phyloP scores from a whole-genome alignment of 2,888 invertebrate genomes.

The Bugula neritina region DNA sequence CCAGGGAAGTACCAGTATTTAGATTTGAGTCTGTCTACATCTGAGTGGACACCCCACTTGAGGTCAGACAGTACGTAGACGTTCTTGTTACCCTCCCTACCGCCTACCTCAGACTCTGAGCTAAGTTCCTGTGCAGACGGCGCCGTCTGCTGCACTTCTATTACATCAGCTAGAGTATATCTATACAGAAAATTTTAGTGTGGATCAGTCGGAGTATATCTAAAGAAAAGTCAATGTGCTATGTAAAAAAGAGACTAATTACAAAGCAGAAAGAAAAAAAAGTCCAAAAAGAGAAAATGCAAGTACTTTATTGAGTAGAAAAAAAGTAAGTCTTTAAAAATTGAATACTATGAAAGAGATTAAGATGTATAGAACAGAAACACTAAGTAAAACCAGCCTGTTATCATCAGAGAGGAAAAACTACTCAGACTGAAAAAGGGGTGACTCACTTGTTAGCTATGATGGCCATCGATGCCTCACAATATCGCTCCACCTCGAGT shows the following conservation, averaged over 20 bases:
- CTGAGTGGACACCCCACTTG: constrained; percentile 80
- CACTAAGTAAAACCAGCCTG: constrained; percentile 83
- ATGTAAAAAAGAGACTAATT: too few species aligned
- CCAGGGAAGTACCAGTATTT: constrained; percentile 53
- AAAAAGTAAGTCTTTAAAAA: too few species aligned
- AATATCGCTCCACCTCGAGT: constrained; percentile 29
- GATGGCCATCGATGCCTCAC: constrained; percentile 24
- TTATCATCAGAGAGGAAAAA: too few species aligned
- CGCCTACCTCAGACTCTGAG: too few species aligned
- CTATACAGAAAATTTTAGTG: not conserved
- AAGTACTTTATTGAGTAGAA: too few species aligned
- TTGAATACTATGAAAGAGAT: too few species aligned
- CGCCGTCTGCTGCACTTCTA: not conserved
- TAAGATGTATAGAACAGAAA: too few species aligned
- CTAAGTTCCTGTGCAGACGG: not conserved
- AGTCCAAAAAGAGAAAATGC: too few species aligned
- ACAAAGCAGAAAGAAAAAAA: too few species aligned
- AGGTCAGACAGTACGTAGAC: constrained; percentile 74
- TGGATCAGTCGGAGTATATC: too few species aligned
- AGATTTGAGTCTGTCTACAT: constrained; percentile 67
- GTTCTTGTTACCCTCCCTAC: constrained; percentile 17
- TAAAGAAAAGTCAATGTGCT: too few species aligned
- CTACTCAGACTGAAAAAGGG: too few species aligned
- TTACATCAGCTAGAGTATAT: not conserved
- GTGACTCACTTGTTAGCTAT: constrained; percentile 12